A percentile compares a stretch with the other conserved stretches of the same genome.
Evolutionary conservation across 2,888 invertebrate species (phyloP).

Genomic region (Synergus umbraculus): DNA sequence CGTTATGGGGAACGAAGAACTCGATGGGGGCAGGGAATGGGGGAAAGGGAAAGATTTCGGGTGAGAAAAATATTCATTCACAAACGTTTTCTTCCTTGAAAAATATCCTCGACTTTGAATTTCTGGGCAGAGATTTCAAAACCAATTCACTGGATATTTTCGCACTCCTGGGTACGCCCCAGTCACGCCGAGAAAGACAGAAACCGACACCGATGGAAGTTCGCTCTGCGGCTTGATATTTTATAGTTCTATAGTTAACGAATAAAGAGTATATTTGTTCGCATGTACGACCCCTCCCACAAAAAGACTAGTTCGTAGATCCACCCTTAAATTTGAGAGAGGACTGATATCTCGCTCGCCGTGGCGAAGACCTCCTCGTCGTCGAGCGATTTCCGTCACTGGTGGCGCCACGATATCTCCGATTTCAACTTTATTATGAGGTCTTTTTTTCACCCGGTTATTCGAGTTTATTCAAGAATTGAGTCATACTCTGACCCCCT

Average conservation of each 20-base stretch:
- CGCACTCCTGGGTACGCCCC: slow-evolving; percentile 52
- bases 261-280: slow-evolving; percentile 36
- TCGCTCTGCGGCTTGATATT: slow-evolving; percentile 33
- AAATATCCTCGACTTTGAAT: slow-evolving; percentile 40
- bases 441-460: too few species aligned
- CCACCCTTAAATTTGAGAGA: slow-evolving; percentile 49
- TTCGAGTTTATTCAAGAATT: too few species aligned
- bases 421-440: too few species aligned
- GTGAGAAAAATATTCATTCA: slow-evolving; percentile 64
- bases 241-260: slow-evolving; percentile 45
- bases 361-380: slow-evolving; percentile 19
- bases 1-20: slow-evolving; percentile 46
- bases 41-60: slow-evolving; percentile 61
- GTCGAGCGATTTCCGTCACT: background rate
- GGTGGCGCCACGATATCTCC: background rate
- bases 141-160: slow-evolving; percentile 40
- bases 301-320: slow-evolving; percentile 47
- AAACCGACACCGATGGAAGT: slow-evolving; percentile 41
- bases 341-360: slow-evolving; percentile 2
- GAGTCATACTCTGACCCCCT: too few species aligned
- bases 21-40: slow-evolving; percentile 49
- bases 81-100: slow-evolving; percentile 48
- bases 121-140: slow-evolving; percentile 37
- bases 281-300: slow-evolving; percentile 55
- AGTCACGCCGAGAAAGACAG: slow-evolving; percentile 45